Evolutionary conservation across 2,113 vertebrate genomes (phyloP).

Genomic region (human (Homo sapiens)): DNA sequence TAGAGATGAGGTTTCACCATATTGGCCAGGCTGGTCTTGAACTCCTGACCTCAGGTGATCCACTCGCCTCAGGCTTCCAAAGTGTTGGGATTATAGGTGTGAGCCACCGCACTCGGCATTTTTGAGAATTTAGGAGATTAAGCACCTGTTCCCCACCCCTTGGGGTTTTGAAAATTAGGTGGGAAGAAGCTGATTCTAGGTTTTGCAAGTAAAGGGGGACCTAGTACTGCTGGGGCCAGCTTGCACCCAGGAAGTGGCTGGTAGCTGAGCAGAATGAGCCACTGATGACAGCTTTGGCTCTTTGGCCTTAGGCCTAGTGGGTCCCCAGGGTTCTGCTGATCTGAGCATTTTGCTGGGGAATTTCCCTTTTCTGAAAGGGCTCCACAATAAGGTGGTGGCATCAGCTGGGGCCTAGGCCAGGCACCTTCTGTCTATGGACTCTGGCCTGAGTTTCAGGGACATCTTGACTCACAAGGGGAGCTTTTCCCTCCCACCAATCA

Average conservation of each 20-base stretch:
- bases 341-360: not conserved
- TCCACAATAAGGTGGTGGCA: not conserved
- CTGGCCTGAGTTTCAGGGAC: not conserved
- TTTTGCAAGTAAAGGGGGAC: not conserved
- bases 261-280: not conserved
- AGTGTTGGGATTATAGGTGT: too few species aligned
- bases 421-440: not conserved
- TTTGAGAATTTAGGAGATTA: not conserved
- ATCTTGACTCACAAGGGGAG: not conserved
- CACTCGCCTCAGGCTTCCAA: too few species aligned
- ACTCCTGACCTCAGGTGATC: too few species aligned
- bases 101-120: too few species aligned
- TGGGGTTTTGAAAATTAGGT: not conserved
- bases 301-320: not conserved
- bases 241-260: not conserved
- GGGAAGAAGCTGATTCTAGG: not conserved
- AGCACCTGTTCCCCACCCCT: not conserved
- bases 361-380: not conserved
- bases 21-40: too few species aligned
- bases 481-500: not conserved
- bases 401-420: not conserved
- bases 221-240: not conserved
- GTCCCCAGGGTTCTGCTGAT: not conserved
- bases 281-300: not conserved
- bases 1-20: too few species aligned